These are phyloP conservation scores for Cheilosia soror DNA, from an alignment of 2,888 invertebrate genomes.

Conservation along the genomic window DNA sequence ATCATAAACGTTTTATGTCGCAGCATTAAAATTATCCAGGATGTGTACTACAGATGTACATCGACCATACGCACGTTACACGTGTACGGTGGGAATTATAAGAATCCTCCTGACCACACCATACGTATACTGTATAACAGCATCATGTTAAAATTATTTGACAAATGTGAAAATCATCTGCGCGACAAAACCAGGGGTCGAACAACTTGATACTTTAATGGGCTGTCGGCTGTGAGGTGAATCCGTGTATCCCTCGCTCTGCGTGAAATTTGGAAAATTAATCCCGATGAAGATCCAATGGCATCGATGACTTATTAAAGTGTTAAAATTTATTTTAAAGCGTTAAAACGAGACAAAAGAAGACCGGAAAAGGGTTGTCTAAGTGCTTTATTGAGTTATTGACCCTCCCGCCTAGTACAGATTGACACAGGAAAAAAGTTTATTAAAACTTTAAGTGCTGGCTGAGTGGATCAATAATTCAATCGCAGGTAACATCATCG, in stretches of 20 bases:
- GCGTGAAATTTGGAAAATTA: background rate
- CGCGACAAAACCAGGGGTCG: constrained; percentile 27
- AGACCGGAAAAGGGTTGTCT: constrained; percentile 15
- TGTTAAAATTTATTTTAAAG: constrained; percentile 17
- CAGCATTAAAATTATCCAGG: constrained; percentile 40
- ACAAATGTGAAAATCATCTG: constrained; percentile 56
- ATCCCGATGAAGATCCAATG: background rate
- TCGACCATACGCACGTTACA: background rate
- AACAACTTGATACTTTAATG: constrained; percentile 52
- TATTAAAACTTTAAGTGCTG: constrained; percentile 62
- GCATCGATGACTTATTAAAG: constrained; percentile 46
- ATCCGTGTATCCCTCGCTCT: too few relatives aligned
- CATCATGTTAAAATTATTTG: constrained; percentile 32
- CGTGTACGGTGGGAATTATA: background rate
- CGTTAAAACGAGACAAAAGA: constrained; percentile 18
- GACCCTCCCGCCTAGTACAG: background rate
- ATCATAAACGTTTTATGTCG: constrained; percentile 66
- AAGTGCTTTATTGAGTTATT: constrained; percentile 23
- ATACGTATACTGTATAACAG: background rate
- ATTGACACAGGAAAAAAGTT: constrained; percentile 28
- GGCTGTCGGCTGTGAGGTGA: background rate
- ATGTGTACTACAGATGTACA: constrained; percentile 5
- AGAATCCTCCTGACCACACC: constrained; percentile 14
- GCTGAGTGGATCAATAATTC: constrained; percentile 64
- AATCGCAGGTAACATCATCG: constrained; percentile 49